Conservation (phyloP, 2,797 vertebrate species). For the Chaetodon trifasciatus region DNA sequence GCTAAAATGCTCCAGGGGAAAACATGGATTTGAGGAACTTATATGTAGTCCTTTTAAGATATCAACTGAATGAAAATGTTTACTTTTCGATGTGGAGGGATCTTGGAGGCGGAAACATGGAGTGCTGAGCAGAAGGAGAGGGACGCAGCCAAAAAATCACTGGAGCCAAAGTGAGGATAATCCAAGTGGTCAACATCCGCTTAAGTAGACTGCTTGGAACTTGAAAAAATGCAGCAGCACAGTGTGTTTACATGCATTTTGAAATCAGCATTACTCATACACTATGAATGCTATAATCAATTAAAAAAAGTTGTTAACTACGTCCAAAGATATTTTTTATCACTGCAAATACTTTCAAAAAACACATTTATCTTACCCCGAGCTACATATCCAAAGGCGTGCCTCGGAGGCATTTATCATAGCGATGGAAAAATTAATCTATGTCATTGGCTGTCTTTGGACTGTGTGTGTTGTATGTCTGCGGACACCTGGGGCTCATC, state of each 20-base stretch:
- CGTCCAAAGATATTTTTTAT: constrained; percentile 34
- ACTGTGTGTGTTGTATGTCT: constrained; percentile 26
- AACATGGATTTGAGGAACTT: not conserved
- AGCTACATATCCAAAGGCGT: constrained; percentile 67
- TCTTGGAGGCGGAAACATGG: constrained; percentile 18
- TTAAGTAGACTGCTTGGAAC: constrained; percentile 50
- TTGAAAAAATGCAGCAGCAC: constrained; percentile 31
- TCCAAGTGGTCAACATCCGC: constrained; percentile 59
- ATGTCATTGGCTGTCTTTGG: constrained; percentile 44
- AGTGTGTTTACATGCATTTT: constrained; percentile 30
- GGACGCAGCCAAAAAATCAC: constrained; percentile 38
- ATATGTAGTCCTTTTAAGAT: constrained; percentile 6
- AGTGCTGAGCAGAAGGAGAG: constrained; percentile 51
- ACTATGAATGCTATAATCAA: constrained; percentile 18
- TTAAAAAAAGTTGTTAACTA: constrained; percentile 21
- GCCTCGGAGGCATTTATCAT: constrained; percentile 71
- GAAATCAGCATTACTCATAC: constrained; percentile 11
- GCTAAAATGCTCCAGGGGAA: not conserved
- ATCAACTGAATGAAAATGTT: constrained; percentile 7
- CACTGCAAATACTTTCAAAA: constrained; percentile 34
- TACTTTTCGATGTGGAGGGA: constrained; percentile 28
- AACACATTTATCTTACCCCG: constrained; percentile 59
- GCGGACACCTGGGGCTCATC: constrained; percentile 9
- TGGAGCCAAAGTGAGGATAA: constrained; percentile 54
- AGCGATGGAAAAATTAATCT: constrained; percentile 51